Percentiles rank a stretch among this genome's conserved stretches.
phyloP scores from a whole-genome alignment of 2,113 vertebrate genomes.

The rat (Rattus norvegicus) region DNA sequence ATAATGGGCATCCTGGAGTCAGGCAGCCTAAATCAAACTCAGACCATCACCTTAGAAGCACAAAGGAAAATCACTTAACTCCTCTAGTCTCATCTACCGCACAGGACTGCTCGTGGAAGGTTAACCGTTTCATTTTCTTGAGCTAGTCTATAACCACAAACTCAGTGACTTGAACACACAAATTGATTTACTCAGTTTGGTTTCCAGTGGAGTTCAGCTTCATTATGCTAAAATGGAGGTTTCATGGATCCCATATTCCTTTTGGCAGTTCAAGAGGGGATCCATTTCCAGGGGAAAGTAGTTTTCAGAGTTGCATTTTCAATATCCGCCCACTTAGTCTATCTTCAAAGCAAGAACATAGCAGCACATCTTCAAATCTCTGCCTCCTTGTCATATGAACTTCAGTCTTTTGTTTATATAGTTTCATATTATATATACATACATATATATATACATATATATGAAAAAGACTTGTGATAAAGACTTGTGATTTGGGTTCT shows the following conservation, averaged over 20 bases:
- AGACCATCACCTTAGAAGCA: neutral
- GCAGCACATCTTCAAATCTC: neutral
- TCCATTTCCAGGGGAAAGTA: neutral
- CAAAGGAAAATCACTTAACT: neutral
- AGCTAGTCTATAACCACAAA: neutral
- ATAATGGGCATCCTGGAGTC: neutral
- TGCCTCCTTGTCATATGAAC: neutral
- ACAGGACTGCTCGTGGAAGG: neutral
- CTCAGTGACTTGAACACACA: neutral
- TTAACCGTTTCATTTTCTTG: neutral
- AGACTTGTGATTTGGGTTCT: neutral
- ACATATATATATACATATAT: too few species aligned
- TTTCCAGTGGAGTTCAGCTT: neutral
- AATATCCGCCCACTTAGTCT: too few species aligned
- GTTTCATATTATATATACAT: too few species aligned
- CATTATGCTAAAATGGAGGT: neutral
- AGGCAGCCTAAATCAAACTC: conserved; percentile 7
- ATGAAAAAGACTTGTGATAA: neutral
- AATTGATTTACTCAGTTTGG: neutral
- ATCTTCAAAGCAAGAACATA: neutral
- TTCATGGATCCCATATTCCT: neutral
- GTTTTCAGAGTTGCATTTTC: neutral
- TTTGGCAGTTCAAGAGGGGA: neutral
- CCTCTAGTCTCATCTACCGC: neutral
- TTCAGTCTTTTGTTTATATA: neutral